These are phyloP conservation scores for Schrankia costaestrigalis DNA, from an alignment of 2,888 invertebrate species.

Conservation along the genomic window DNA sequence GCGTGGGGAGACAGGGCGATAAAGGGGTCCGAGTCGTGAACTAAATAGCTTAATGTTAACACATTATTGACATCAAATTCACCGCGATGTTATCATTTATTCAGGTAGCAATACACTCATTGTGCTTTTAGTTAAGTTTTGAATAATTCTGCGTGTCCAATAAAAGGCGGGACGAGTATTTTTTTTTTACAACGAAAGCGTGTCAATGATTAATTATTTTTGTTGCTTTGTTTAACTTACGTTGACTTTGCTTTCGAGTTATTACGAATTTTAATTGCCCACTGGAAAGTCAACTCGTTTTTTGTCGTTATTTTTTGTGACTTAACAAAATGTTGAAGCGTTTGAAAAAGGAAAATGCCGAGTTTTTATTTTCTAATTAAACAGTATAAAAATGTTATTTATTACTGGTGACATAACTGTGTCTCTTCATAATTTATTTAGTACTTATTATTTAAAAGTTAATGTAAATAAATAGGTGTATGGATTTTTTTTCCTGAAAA, in stretches of 20 bases:
- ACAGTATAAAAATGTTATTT: too few species aligned
- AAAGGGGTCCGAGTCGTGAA: conserved; percentile 74
- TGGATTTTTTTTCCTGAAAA: too few species aligned
- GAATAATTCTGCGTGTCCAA: conserved; percentile 46
- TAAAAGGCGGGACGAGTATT: conserved; percentile 30
- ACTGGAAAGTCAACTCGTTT: conserved; percentile 47
- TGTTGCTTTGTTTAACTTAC: conserved; percentile 69
- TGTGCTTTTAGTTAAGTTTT: conserved; percentile 62
- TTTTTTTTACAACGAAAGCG: conserved; percentile 42
- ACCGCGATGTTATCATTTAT: conserved; percentile 80
- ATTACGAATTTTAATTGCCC: conserved; percentile 72
- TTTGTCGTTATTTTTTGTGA: conserved; percentile 36
- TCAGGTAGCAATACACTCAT: conserved; percentile 73
- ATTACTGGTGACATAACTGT: too few species aligned
- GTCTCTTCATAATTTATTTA: too few species aligned
- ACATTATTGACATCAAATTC: conserved; percentile 81
- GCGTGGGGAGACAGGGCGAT: conserved; percentile 48
- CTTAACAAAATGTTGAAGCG: conserved; percentile 6
- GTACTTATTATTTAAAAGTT: too few species aligned
- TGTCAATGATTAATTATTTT: conserved; percentile 69
- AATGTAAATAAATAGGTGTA: too few species aligned
- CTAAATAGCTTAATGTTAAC: conserved; percentile 82
- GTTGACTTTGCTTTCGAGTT: conserved; percentile 66
- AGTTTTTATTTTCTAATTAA: too few species aligned
- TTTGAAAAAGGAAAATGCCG: conserved; percentile 1